Base-by-base conservation (phyloP, 2,888 invertebrate genomes). In the Miltochrista miniata region DNA sequence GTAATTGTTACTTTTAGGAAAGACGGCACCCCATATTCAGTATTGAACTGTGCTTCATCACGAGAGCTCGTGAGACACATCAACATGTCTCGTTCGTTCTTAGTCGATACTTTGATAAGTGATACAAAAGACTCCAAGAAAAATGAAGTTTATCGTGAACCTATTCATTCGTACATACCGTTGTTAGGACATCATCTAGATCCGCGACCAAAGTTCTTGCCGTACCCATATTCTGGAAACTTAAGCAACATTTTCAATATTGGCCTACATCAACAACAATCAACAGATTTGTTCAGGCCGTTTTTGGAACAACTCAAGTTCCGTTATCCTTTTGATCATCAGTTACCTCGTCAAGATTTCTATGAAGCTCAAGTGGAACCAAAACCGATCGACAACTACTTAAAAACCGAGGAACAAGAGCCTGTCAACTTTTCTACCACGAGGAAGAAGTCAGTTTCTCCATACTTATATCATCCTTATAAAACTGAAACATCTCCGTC, bases 51-150 rank as follows among this genome's bases (percentile, higher is more conserved):
- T 69, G 74, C 83, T 72, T 70, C 76, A 73, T 47, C 67, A 68
- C 62, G 82, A 51, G 48, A 59, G 62, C 64, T 68, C 30, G 48
- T 48, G 18, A 14, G 65, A 67, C 55, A 45, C 61, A 51, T 48
- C 52, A 93, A 89, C 70, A 96, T 96, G 96, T 96, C 96, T 55
- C 94, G 96, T 64, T 96, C 96, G 61, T 97, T 97, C 76, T 83
- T 96, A 50, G 96, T 97, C 74, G 96, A 96, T 74, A 95, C 96
- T 45, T 84, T 97, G 49, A 95, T 97, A 61, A 94, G 94, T 87
- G 93, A 93, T 51, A 77, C 93, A 38, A 93, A 94, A 65, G 89
- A 91, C 24, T 35, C 10, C 51, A 84, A 85, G 65, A 83, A 83
- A 69, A 68, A 76, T 50, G 81, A 86, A 57, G 64, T 85, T 70